Conservation (phyloP, 2,797 vertebrate species). For the Falco novaeseelandiae region DNA sequence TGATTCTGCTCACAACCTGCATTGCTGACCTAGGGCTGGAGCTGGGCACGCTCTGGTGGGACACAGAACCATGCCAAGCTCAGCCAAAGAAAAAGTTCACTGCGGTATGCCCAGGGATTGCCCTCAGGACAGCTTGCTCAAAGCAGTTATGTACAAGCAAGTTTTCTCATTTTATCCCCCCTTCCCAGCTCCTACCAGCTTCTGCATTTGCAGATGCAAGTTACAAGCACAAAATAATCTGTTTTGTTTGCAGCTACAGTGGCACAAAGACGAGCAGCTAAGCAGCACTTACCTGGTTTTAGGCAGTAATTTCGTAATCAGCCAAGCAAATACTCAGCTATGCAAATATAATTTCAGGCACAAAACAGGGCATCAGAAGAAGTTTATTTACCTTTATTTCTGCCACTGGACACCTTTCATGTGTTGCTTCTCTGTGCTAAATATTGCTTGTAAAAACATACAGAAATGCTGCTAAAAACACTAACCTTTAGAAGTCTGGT, state of each 20-base stretch:
- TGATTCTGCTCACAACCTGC: neutral
- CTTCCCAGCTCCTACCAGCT: neutral
- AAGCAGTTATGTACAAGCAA: neutral
- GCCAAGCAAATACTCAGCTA: neutral
- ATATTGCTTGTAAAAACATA: neutral
- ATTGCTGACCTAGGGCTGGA: neutral
- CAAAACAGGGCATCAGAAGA: neutral
- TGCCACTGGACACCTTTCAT: neutral
- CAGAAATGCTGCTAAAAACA: neutral
- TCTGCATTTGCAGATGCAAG: neutral
- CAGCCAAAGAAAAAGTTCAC: neutral
- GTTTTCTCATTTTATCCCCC: neutral
- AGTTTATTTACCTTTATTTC: neutral
- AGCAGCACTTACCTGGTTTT: neutral
- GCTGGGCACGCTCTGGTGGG: rapidly evolving
- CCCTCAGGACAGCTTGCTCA: neutral
- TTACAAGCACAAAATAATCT: neutral
- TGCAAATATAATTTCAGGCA: neutral
- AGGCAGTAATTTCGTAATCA: neutral
- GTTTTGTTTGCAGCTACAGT: neutral
- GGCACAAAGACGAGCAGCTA: neutral
- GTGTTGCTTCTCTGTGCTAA: neutral
- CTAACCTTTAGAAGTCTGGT: conserved; percentile 61
- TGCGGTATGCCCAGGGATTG: rapidly evolving
- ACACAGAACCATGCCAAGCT: rapidly evolving